Base-by-base conservation (phyloP, 2,113 vertebrate genomes). In the Gracilinanus agilis region DNA sequence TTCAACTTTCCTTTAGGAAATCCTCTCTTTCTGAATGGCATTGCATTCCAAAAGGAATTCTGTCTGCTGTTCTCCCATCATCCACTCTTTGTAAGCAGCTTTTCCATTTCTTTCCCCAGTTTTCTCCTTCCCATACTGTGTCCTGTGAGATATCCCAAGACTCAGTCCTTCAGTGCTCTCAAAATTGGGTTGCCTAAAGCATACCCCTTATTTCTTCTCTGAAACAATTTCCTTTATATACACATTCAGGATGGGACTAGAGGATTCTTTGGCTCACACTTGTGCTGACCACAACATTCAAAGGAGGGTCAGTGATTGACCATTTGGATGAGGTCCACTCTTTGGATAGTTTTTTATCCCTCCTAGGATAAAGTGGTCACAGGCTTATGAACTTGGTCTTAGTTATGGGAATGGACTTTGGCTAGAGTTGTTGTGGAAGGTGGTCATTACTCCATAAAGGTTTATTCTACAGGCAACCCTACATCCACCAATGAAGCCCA, bases 1-100 rank as follows among this genome's bases (percentile, higher is more conserved):
- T 90, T 34, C 44, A 58, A 40, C 56, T 95, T 75, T 92, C 61
- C 90, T 88, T 83, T 34, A 89, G 67, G 24, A 54, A 11, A 92
- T 16, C 1, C 21, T 61, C 0, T 83, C 54, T 92, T 94, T 90
- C 40, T 58, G 75, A 54, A 94, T 53, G 24, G 3, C 89, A 88
- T 21, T 88, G n/a, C 8, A 56, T 58, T 54, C 92, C 90, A 96
- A 83, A 1, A 34, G 53, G 88, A 75, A 90, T 83, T 83, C 67
- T 40, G n/a, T 40, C 67, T 83, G 24, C 90, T 12, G 44, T 53
- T 88, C 93, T n/a, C 90, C 27, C 44, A 75, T 49, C 29, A 67
- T 90, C 83, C 29, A 54, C 44, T 55, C 44, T n/a, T 92, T 96
- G 55, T 93, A 44, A 3, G 83, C 34, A 11, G 0, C 91, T 49